These are phyloP conservation scores for Temnothorax longispinosus DNA, from an alignment of 1,140 invertebrate genomes.

Conservation along the genomic window DNA sequence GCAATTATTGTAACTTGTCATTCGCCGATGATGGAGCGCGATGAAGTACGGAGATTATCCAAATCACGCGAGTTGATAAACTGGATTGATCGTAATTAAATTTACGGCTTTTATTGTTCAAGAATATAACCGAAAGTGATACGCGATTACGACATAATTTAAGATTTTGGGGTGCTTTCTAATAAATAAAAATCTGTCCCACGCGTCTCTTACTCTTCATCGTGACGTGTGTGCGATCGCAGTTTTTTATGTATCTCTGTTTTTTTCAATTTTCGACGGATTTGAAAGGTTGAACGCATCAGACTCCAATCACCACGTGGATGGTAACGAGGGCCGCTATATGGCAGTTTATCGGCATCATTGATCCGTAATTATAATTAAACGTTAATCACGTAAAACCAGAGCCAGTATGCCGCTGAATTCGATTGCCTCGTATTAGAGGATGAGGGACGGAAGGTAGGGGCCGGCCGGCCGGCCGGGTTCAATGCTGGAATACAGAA, in stretches of 20 bases:
- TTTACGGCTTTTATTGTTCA: slow-evolving; percentile 15
- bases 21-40: slow-evolving; percentile 23
- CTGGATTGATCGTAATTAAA: slow-evolving; percentile 27
- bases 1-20: slow-evolving; percentile 51
- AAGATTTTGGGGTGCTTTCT: neutral
- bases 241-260: neutral
- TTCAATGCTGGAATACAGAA: slow-evolving; percentile 46
- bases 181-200: neutral
- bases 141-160: neutral
- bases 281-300: slow-evolving; percentile 31
- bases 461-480: neutral
- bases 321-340: slow-evolving; percentile 52
- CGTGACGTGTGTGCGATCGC: neutral
- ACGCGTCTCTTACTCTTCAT: neutral
- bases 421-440: slow-evolving; percentile 60
- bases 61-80: slow-evolving; percentile 16
- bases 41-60: slow-evolving; percentile 18
- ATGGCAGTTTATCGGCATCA: slow-evolving; percentile 68
- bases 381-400: slow-evolving; percentile 69
- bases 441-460: slow-evolving; percentile 20
- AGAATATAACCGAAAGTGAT: slow-evolving; percentile 4
- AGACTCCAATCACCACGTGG: slow-evolving; percentile 45
- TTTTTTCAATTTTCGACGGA: slow-evolving; percentile 49
- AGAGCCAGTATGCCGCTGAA: slow-evolving; percentile 52
- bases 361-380: slow-evolving; percentile 72